A percentile compares a stretch with the other conserved stretches of the same genome.
phyloP scores from a whole-genome alignment of 2,113 vertebrate genomes.

The Smithornis capensis region DNA sequence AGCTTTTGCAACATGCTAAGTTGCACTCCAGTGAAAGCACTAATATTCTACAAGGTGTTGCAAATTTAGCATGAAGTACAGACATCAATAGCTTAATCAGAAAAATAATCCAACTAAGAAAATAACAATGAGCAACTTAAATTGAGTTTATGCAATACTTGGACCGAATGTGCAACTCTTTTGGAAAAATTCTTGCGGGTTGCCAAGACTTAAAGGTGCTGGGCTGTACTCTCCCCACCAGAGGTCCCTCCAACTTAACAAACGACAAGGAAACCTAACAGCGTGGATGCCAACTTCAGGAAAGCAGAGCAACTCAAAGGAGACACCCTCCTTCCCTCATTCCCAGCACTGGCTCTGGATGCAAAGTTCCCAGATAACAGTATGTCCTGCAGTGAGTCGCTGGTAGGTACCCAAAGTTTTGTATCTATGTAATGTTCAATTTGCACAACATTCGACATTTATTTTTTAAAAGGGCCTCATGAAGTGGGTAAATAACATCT shows the following conservation, averaged over 20 bases:
- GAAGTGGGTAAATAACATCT: background rate
- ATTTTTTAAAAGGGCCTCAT: background rate
- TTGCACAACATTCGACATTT: background rate
- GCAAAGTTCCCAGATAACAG: background rate
- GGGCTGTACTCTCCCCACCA: slow-evolving; percentile 34
- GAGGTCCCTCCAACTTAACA: slow-evolving; percentile 43
- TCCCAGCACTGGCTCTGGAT: background rate
- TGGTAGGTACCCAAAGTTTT: background rate
- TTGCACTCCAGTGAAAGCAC: background rate
- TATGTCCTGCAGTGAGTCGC: background rate
- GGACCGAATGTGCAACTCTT: background rate
- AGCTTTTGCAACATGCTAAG: background rate
- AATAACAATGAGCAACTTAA: background rate
- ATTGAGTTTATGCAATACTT: background rate
- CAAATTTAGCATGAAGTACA: background rate
- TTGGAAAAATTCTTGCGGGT: background rate
- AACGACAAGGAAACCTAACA: background rate
- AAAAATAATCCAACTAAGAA: background rate
- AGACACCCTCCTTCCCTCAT: background rate
- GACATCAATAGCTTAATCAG: background rate
- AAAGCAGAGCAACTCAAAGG: background rate
- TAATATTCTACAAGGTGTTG: background rate
- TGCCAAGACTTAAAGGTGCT: background rate
- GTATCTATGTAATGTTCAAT: background rate
- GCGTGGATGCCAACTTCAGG: background rate